phyloP scores from a whole-genome alignment of 2,888 invertebrate genomes.

The Polydrusus pterygomalis region DNA sequence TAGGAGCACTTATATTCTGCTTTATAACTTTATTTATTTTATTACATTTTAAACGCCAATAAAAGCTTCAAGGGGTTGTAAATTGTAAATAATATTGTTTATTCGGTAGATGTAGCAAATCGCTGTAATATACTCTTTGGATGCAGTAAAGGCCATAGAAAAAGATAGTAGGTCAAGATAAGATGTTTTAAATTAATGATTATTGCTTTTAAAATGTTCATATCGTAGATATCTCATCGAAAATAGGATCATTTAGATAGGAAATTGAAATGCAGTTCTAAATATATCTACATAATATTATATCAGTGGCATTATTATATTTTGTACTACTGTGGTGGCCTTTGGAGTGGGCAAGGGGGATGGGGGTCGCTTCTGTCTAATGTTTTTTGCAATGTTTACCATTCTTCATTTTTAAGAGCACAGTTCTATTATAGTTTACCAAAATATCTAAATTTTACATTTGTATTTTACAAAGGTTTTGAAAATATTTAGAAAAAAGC shows the following conservation, averaged over 20 bases:
- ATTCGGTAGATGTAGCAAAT: constrained; percentile 3
- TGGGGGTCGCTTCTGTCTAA: no score
- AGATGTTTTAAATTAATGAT: constrained; percentile 5
- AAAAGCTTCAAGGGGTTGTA: neutral
- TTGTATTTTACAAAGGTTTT: no score
- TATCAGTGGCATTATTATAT: no score
- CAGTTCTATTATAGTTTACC: no score
- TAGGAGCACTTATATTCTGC: neutral
- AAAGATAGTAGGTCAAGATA: constrained; percentile 9
- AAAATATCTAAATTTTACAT: no score
- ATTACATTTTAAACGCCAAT: neutral
- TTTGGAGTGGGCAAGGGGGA: no score
- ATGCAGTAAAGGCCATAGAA: neutral
- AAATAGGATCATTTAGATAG: neutral
- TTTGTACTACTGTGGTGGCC: no score
- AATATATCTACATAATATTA: no score
- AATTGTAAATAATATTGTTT: constrained; percentile 10
- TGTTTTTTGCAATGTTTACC: no score
- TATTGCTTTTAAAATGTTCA: constrained; percentile 2
- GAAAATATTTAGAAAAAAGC: no score
- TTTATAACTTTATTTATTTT: neutral
- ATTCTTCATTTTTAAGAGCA: no score
- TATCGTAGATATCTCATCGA: neutral
- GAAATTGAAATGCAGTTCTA: neutral
- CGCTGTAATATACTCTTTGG: neutral